Percentiles rank a stretch among this genome's conserved stretches.
Conservation (phyloP, 2,797 vertebrate genomes). For the Onychomys leucogaster region DNA sequence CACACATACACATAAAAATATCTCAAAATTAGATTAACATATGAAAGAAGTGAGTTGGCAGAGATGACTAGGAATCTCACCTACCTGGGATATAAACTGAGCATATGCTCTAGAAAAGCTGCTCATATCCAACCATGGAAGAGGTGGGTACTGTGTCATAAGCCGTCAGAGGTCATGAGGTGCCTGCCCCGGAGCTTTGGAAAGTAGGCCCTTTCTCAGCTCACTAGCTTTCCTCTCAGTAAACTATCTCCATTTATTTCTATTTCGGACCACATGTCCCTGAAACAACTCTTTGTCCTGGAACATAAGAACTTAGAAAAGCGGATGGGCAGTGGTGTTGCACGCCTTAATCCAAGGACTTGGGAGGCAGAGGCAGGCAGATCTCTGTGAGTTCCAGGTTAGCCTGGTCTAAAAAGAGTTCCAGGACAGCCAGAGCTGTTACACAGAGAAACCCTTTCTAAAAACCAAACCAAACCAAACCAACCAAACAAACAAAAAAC, state of each 20-base stretch:
- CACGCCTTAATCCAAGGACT: too few species aligned
- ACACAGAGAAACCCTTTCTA: too few species aligned
- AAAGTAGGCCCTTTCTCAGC: background rate
- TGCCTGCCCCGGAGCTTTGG: background rate
- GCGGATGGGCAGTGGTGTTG: background rate
- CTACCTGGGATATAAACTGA: background rate
- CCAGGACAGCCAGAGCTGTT: too few species aligned
- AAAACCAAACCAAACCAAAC: too few species aligned
- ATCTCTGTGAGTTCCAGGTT: too few species aligned
- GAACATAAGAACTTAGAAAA: background rate
- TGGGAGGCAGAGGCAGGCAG: too few species aligned
- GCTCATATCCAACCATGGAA: rapidly evolving
- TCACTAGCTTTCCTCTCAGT: background rate
- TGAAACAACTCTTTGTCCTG: background rate
- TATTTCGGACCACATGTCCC: background rate
- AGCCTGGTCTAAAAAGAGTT: too few species aligned
- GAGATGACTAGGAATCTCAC: background rate
- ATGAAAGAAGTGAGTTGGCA: too few species aligned
- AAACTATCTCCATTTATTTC: background rate
- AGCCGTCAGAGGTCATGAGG: background rate
- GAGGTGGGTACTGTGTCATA: too few species aligned
- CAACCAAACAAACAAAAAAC: too few species aligned
- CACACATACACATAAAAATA: background rate
- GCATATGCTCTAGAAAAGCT: background rate
- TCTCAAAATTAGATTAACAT: background rate